Evolutionary conservation across 2,888 invertebrate species (phyloP), one percentile per base, ranked within the genome.

Genomic region (Perizoma flavofasciatum): DNA sequence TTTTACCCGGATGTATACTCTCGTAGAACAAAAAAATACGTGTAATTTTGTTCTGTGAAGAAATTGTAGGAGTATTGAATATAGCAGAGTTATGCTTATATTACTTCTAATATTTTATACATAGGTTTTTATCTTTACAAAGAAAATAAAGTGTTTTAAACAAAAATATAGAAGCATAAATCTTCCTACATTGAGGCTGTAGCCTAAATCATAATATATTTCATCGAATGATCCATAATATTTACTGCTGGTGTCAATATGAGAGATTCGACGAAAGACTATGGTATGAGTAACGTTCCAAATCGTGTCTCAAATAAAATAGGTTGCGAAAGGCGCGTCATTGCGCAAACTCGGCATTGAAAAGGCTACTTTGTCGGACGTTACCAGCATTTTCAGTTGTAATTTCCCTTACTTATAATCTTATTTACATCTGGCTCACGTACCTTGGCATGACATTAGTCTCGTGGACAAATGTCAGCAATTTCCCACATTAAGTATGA

Each of bases 271-370:
- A 6, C n/a, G 68, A 34, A 10, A 37, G 46, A 33, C 46, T 51
- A 52, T 51, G 52, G 48, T 71, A 49, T 54, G 60, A 52, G 55
- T 65, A 58, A 53, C 68, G 70, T 77, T 73, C 73, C 68, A 70
- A 80, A 77, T 75, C 71, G 73, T 73, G 69, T 76, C 73, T 73
- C 72, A 63, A 68, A 68, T 72, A 67, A 81, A 81, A 80, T 80
- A 78, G 81, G 79, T 79, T 82, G 79, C 72, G 74, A 70, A 72
- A 73, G 63, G 67, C 67, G 59, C 69, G 61, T 55, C 61, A 78
- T 69, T 82, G 81, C 81, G 83, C 82, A 83, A 77, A 79, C 84
- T 82, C 81, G 62, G 67, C 70, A 73, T 61, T 67, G 69, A 74
- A 79, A 78, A 70, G 74, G 74, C 73, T 73, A 70, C 70, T 71